Base-by-base conservation (phyloP, 1,140 invertebrate species). In the Tetragonula clypearis region DNA sequence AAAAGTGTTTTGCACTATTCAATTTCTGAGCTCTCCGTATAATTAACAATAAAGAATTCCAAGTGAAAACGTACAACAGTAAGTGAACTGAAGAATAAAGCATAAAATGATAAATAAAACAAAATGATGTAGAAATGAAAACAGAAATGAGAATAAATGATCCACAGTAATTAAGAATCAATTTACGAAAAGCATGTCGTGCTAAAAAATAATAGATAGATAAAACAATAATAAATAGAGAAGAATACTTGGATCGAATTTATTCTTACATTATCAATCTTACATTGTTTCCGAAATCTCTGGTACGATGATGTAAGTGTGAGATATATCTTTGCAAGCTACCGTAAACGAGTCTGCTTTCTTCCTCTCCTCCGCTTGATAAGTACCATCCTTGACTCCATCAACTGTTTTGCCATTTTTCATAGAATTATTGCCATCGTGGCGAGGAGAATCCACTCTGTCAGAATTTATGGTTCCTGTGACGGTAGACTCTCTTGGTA, bases 401-500 rank as follows among this genome's bases (percentile, higher is more conserved):
- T 82, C 80, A 41, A 82, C 58, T 49, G 73, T 30, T 77, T 68
- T 77, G 2, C 73, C 62, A 82, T 82, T 82, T 82, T 49, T 77
- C 62, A 82, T 30, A 3, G 74, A 73, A 77, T 68, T 82, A 23
- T 26, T 56, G 62, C 21, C 26, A 12, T 30, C 19, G 8, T 68
- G 53, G 12, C 17, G 73, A 62, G 41, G 12, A 69, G 56, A 26
- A n/a, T 56, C 23, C 62, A 14, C 53, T 55, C 49, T 66, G 30
- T 80, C 75, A 30, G 73, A 86, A 78, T 86, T 86, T 21, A 80
- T 68, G 69, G 35, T 77, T 35, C 71, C 77, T 30, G 26, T 49
- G 66, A 65, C 73, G 55, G 4, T 60, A 11, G 73, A 72, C 15
- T 74, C 83, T 65, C 21, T 49, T 56, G 85, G 55, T 15, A 88